Percentiles rank a stretch among this genome's conserved stretches.
phyloP scores from a whole-genome alignment of 1,140 invertebrate species.

The Leucophenga varia region DNA sequence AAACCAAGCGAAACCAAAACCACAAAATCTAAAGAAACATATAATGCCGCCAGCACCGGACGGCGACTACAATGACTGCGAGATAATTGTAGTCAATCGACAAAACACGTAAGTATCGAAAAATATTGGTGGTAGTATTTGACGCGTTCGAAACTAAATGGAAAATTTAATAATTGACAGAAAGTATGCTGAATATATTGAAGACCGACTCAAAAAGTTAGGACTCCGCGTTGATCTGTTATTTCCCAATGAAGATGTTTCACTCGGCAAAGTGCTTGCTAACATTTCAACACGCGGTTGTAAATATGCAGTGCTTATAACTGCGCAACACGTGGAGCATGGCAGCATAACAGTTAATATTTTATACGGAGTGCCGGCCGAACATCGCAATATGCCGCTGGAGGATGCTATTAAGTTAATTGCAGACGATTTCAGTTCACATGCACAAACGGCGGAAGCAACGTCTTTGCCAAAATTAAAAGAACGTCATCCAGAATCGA shows the following conservation, averaged over 20 bases:
- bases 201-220: slow-evolving; percentile 76
- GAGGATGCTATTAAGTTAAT: slow-evolving; percentile 84
- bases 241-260: slow-evolving; percentile 86
- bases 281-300: slow-evolving; percentile 83
- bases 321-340: slow-evolving; percentile 80
- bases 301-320: slow-evolving; percentile 85
- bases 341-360: slow-evolving; percentile 88
- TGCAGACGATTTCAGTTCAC: slow-evolving; percentile 67
- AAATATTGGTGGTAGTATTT: not conserved
- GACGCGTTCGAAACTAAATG: too few relatives aligned
- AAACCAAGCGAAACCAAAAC: slow-evolving; percentile 50
- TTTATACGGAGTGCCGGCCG: slow-evolving; percentile 81
- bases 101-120: slow-evolving; percentile 68
- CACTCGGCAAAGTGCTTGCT: slow-evolving; percentile 79
- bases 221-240: slow-evolving; percentile 82
- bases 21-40: slow-evolving; percentile 13
- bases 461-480: slow-evolving; percentile 21
- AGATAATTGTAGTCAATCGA: slow-evolving; percentile 83
- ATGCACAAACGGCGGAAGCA: slow-evolving; percentile 6
- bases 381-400: slow-evolving; percentile 93
- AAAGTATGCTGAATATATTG: slow-evolving; percentile 87
- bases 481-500: slow-evolving; percentile 68
- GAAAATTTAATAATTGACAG: slow-evolving; percentile 53
- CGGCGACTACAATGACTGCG: slow-evolving; percentile 76
- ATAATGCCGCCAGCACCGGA: slow-evolving; percentile 17